A percentile compares a stretch with the other conserved stretches of the same genome.
Conservation (phyloP, 2,797 vertebrate genomes). For the Sternarchorhynchus goeldii region DNA sequence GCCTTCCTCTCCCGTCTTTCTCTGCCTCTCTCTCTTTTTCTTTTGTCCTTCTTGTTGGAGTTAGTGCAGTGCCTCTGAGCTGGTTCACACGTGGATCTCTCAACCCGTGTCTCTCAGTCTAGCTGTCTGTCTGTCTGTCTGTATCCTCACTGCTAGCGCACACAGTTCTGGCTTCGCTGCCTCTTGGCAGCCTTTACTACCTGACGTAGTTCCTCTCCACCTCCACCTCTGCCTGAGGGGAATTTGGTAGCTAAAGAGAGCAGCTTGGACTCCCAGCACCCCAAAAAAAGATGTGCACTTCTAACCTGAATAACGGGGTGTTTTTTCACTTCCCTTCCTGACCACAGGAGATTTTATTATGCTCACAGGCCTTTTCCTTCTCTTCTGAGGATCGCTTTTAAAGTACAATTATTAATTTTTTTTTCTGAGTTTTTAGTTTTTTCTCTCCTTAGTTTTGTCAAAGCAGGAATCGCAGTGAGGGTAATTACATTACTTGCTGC, state of each 20-base stretch:
- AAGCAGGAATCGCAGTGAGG: conserved; percentile 28
- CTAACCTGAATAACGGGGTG: not conserved
- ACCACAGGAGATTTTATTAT: conserved; percentile 1
- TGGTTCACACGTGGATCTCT: not conserved
- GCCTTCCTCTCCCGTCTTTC: not conserved
- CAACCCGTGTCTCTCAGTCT: not conserved
- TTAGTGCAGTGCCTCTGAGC: not conserved
- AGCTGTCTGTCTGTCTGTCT: not conserved
- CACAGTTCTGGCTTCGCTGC: not conserved
- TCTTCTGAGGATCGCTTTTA: conserved; percentile 1
- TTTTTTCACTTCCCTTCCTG: not conserved
- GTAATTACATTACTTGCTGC: conserved; percentile 44
- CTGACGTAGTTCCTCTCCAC: not conserved
- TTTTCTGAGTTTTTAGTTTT: conserved; percentile 11
- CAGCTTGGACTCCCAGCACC: not conserved
- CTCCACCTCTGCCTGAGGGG: not conserved
- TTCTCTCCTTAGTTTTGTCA: conserved; percentile 18
- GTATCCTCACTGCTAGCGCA: too few species aligned
- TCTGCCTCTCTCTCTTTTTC: not conserved
- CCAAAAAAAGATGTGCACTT: not conserved
- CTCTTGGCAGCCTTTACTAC: not conserved
- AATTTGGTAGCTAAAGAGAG: not conserved
- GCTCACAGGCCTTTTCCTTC: not conserved
- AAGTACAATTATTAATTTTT: conserved; percentile 15
- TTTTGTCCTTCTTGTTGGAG: not conserved